A percentile compares a stretch with the other conserved stretches of the same genome.
These are phyloP conservation scores for Daubentonia madagascariensis DNA, from an alignment of 2,113 vertebrate species.

Conservation along the genomic window DNA sequence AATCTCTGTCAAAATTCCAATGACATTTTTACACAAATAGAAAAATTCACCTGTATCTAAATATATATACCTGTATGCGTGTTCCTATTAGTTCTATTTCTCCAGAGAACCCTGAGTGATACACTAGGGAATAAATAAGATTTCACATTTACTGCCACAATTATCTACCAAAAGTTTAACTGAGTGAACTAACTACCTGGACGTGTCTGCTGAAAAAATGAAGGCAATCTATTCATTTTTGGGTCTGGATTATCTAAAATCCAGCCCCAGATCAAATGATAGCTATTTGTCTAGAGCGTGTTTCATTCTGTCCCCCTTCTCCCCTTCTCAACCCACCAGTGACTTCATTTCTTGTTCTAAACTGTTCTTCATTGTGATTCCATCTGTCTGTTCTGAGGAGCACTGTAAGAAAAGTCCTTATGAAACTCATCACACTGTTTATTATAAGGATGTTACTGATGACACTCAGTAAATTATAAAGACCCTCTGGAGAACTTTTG, in stretches of 20 bases:
- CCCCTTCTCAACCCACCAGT: neutral
- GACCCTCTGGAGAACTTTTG: neutral
- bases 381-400: neutral
- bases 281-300: neutral
- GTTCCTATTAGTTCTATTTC: neutral
- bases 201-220: neutral
- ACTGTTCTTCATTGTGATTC: neutral
- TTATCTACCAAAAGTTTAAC: neutral
- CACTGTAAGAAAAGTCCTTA: neutral
- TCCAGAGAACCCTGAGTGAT: neutral
- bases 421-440: neutral
- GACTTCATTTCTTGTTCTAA: neutral
- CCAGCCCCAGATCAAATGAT: neutral
- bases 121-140: neutral
- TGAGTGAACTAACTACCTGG: neutral
- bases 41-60: too few species aligned
- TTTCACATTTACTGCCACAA: neutral
- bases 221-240: neutral
- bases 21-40: neutral
- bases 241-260: neutral
- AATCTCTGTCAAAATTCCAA: neutral
- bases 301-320: neutral
- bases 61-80: neutral
- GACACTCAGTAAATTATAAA: neutral
- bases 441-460: neutral